Evolutionary conservation across 2,113 vertebrate species (phyloP).

Genomic region (Petromus typicus): DNA sequence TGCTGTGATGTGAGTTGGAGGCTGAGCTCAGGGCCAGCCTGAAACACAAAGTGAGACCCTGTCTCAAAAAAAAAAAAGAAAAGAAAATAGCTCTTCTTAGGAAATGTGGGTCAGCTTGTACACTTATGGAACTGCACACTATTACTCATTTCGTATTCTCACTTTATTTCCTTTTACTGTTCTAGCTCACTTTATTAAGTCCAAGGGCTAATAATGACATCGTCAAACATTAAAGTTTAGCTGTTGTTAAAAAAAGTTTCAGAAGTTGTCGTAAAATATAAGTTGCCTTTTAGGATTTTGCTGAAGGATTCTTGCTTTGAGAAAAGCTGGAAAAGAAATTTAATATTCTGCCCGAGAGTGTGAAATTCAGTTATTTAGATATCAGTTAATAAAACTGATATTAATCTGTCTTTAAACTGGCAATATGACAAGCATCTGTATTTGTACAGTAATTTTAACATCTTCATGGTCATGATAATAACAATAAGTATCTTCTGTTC

Average conservation of each 20-base stretch:
- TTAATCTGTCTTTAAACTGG: not conserved
- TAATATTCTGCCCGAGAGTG: not conserved
- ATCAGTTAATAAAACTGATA: not conserved
- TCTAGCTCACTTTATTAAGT: not conserved
- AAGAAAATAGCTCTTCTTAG: not conserved
- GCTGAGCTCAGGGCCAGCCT: too few relatives aligned
- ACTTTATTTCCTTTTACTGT: not conserved
- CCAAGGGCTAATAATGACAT: not conserved
- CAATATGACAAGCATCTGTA: not conserved
- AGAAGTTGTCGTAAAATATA: not conserved
- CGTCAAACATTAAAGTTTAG: not conserved
- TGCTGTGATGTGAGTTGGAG: too few relatives aligned
- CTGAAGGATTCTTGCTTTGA: not conserved
- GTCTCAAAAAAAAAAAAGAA: too few relatives aligned
- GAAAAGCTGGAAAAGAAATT: not conserved
- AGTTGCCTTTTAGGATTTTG: not conserved
- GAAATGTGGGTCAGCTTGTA: too few relatives aligned
- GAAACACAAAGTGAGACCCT: too few relatives aligned
- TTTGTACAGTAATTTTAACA: not conserved
- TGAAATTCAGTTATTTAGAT: not conserved
- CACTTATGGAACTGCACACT: not conserved
- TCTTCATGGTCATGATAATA: not conserved
- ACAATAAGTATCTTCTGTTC: not conserved
- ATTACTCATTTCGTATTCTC: not conserved
- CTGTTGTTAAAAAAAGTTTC: not conserved